A percentile compares a stretch with the other conserved stretches of the same genome.
Conservation (phyloP, 2,113 vertebrate species). For the Colaptes auratus region DNA sequence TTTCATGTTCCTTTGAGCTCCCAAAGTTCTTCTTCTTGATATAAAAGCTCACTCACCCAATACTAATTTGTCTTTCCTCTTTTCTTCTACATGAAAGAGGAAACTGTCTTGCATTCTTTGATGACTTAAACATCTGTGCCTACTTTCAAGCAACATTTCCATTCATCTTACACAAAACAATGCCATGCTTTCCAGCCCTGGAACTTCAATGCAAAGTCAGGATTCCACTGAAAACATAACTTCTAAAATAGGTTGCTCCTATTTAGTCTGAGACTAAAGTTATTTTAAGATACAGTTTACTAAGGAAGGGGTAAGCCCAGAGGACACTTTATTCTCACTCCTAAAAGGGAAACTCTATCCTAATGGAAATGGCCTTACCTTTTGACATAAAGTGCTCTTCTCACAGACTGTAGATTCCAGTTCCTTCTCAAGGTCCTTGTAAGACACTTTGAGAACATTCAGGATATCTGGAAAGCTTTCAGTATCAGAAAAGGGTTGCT, state of each 20-base stretch:
- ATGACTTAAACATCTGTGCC: not conserved
- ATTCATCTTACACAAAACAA: not conserved
- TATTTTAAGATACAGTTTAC: not conserved
- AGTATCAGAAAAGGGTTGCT: slow-evolving; percentile 54
- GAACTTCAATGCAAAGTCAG: not conserved
- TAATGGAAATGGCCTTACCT: slow-evolving; percentile 65
- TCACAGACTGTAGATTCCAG: slow-evolving; percentile 53
- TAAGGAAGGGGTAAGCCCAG: not conserved
- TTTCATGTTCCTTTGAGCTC: not conserved
- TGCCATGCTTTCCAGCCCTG: not conserved
- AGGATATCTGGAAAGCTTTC: slow-evolving; percentile 41
- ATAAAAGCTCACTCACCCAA: not conserved
- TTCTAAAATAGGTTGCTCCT: slow-evolving; percentile 25
- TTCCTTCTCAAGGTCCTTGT: slow-evolving; percentile 66
- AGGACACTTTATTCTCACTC: not conserved
- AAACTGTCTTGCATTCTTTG: not conserved
- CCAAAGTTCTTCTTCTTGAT: not conserved
- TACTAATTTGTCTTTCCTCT: not conserved
- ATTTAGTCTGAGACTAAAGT: not conserved
- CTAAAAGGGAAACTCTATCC: not conserved
- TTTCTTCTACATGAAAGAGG: not conserved
- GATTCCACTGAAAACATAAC: not conserved
- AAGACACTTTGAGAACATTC: slow-evolving; percentile 58
- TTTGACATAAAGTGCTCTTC: slow-evolving; percentile 61
- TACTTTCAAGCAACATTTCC: not conserved